Percentiles rank a stretch among this genome's conserved stretches.
These are phyloP conservation scores for Euplagia quadripunctaria DNA, from an alignment of 2,888 invertebrate species.

Conservation along the genomic window DNA sequence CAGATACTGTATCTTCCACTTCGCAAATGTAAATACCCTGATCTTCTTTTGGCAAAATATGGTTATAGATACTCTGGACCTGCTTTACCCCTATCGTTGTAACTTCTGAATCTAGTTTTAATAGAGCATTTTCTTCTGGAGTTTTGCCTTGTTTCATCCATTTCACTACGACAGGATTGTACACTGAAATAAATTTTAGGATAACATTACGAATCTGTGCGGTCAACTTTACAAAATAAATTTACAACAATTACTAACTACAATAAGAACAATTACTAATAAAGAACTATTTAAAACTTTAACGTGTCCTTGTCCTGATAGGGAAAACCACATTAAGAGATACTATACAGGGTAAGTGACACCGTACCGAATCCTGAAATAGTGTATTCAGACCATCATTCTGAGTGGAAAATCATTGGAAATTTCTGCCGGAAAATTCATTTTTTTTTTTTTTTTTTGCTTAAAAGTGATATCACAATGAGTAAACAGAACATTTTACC, in stretches of 20 bases:
- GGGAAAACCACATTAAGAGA: not conserved
- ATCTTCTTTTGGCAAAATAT: constrained; percentile 87
- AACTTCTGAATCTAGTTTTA: constrained; percentile 20
- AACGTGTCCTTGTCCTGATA: not conserved
- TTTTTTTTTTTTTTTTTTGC: no score
- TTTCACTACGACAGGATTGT: constrained; percentile 69
- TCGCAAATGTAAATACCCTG: constrained; percentile 88
- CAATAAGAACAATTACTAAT: not conserved
- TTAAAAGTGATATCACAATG: no score
- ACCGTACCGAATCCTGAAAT: no score
- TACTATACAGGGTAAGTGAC: no score
- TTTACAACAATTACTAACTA: no score
- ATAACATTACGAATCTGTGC: not conserved
- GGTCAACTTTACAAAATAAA: constrained; percentile 10
- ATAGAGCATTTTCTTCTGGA: constrained; percentile 47
- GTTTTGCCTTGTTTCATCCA: constrained; percentile 67
- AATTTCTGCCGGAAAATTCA: no score
- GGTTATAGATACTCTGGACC: constrained; percentile 84
- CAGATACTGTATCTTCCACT: constrained; percentile 66
- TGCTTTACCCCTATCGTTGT: constrained; percentile 84
- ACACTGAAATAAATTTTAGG: constrained; percentile 61
- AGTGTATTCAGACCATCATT: no score
- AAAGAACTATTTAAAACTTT: not conserved
- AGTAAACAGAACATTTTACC: no score
- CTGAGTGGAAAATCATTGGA: no score